Evolutionary conservation across 2,888 invertebrate genomes (phyloP).

Genomic region (Lathronympha strigana): DNA sequence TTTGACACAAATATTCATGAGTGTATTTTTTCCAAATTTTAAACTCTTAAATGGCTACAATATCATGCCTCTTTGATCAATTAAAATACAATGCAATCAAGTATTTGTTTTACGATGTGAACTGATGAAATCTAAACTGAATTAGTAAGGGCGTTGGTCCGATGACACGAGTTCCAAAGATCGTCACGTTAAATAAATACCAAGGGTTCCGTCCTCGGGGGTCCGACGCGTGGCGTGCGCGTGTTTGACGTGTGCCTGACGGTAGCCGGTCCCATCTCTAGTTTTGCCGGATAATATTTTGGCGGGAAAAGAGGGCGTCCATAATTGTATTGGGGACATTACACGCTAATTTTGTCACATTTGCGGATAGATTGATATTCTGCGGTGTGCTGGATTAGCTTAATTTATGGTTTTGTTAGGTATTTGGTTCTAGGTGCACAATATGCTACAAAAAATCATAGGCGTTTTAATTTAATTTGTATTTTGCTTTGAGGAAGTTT

Average conservation of each 20-base stretch:
- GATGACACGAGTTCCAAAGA: conserved; percentile 76
- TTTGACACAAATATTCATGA: too few relatives aligned
- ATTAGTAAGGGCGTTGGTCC: conserved; percentile 66
- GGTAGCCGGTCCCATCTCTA: conserved; percentile 43
- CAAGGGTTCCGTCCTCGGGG: conserved; percentile 51
- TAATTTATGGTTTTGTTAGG: conserved; percentile 53
- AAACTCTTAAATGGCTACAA: conserved; percentile 13
- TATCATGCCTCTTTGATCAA: conserved; percentile 71
- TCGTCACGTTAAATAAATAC: conserved; percentile 78
- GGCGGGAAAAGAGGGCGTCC: conserved; percentile 69
- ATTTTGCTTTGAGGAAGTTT: neutral
- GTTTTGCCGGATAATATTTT: conserved; percentile 57
- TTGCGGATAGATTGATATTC: conserved; percentile 77
- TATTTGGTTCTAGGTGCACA: conserved; percentile 8
- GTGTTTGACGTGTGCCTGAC: conserved; percentile 56
- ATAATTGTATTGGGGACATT: conserved; percentile 81
- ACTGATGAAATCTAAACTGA: conserved; percentile 78
- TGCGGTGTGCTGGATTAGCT: conserved; percentile 63
- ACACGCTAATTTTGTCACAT: conserved; percentile 82
- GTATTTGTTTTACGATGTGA: conserved; percentile 68
- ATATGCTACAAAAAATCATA: neutral
- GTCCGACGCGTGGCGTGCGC: conserved; percentile 62
- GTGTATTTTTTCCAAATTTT: too few relatives aligned
- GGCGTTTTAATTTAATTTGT: neutral
- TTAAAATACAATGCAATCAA: conserved; percentile 79